A percentile compares a stretch with the other conserved stretches of the same genome.
These are phyloP conservation scores for Aphaenogaster ashmeadi DNA, from an alignment of 1,140 invertebrate genomes.

Conservation along the genomic window DNA sequence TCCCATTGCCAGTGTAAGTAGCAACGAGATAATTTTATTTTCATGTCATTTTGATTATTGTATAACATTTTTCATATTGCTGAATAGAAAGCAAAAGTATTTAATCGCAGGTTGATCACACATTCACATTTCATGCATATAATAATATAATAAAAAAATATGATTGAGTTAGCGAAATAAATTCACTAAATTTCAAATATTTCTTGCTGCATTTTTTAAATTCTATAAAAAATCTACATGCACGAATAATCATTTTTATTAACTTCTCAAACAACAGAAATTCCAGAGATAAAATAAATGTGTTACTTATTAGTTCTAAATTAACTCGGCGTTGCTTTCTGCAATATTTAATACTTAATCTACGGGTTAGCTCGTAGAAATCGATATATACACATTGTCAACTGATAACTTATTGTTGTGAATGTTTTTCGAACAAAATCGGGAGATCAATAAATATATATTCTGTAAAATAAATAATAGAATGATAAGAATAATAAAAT, in stretches of 20 bases:
- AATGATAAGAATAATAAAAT: neutral
- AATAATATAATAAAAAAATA: neutral
- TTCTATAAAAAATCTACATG: neutral
- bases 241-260: neutral
- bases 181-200: neutral
- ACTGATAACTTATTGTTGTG: neutral
- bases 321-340: neutral
- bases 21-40: neutral
- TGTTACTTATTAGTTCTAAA: neutral
- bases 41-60: neutral
- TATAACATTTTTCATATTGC: neutral
- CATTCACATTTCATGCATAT: neutral
- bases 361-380: neutral
- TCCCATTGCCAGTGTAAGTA: neutral
- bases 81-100: neutral
- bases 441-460: neutral
- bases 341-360: neutral
- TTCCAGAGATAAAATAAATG: conserved; percentile 10
- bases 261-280: neutral
- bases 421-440: neutral
- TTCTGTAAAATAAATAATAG: neutral
- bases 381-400: neutral
- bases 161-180: neutral
- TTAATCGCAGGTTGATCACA: neutral
- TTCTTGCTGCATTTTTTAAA: neutral